phyloP scores from a whole-genome alignment of 2,888 invertebrate species.

The Nemotelus nigrinus region DNA sequence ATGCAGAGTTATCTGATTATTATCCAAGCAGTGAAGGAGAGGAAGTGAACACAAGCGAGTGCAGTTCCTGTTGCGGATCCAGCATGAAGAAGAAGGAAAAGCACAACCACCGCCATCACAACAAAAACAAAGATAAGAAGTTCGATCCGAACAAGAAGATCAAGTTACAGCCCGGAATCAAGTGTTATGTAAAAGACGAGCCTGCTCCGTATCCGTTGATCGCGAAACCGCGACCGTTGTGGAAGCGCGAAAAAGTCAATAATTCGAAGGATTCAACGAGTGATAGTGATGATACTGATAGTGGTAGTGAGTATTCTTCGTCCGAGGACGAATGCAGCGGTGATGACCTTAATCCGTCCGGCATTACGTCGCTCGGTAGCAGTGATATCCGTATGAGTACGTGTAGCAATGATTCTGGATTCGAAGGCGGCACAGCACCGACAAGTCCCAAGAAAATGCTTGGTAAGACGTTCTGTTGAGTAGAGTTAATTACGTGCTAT shows the following conservation, averaged over 20 bases:
- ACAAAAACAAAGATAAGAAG: conserved; percentile 60
- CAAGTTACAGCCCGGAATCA: conserved; percentile 63
- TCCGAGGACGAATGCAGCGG: conserved; percentile 47
- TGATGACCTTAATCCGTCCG: conserved; percentile 57
- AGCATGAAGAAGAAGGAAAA: conserved; percentile 63
- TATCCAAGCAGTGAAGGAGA: conserved; percentile 62
- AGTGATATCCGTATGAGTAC: conserved; percentile 70
- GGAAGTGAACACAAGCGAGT: conserved; percentile 58
- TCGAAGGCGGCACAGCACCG: conserved; percentile 76
- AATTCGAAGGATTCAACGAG: conserved; percentile 65
- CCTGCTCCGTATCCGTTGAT: conserved; percentile 68
- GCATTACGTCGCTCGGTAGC: conserved; percentile 52
- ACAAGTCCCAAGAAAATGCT: conserved; percentile 73
- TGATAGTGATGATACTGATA: conserved; percentile 65
- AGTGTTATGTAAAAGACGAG: conserved; percentile 68
- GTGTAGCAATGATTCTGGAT: conserved; percentile 86
- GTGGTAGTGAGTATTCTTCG: conserved; percentile 53
- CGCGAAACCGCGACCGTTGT: conserved; percentile 71
- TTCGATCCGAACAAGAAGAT: conserved; percentile 65
- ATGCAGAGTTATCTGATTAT: conserved; percentile 64
- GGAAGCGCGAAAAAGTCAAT: conserved; percentile 67
- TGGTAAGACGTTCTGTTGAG: conserved; percentile 58
- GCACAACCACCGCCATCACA: conserved; percentile 47
- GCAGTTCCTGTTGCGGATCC: conserved; percentile 60
- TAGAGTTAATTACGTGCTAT: too few species aligned